Percentiles rank a stretch among this genome's conserved stretches.
These are phyloP conservation scores for Acrobasis repandana DNA, from an alignment of 2,888 invertebrate species.

Conservation along the genomic window DNA sequence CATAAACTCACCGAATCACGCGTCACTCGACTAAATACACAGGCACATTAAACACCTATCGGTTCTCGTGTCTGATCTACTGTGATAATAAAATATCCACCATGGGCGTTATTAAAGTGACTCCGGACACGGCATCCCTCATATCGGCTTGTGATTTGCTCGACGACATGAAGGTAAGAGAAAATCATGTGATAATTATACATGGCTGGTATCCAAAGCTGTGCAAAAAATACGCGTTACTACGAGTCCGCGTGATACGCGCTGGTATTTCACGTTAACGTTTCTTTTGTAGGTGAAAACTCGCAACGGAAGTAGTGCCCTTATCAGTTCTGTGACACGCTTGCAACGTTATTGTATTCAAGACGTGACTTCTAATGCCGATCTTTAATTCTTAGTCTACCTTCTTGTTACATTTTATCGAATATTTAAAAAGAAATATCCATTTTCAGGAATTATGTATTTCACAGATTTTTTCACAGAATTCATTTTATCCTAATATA, in stretches of 20 bases:
- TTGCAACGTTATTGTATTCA: slow-evolving; percentile 46
- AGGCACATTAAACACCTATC: slow-evolving; percentile 49
- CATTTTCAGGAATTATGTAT: no score
- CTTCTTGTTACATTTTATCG: no score
- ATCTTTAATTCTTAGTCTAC: no score
- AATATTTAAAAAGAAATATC: no score
- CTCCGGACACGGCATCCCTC: slow-evolving; percentile 69
- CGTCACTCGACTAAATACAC: slow-evolving; percentile 55
- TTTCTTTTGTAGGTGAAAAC: slow-evolving; percentile 53
- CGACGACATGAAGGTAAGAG: slow-evolving; percentile 77
- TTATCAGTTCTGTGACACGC: slow-evolving; percentile 70
- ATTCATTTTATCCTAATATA: no score
- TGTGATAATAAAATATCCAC: slow-evolving; percentile 33
- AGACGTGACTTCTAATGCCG: slow-evolving; percentile 32
- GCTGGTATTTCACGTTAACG: slow-evolving; percentile 40
- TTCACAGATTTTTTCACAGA: no score
- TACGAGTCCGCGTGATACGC: slow-evolving; percentile 48
- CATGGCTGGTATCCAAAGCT: slow-evolving; percentile 54
- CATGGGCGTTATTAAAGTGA: slow-evolving; percentile 78
- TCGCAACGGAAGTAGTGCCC: slow-evolving; percentile 65
- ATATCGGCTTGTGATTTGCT: slow-evolving; percentile 76
- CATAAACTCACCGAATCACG: slow-evolving; percentile 61
- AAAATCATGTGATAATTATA: slow-evolving; percentile 50
- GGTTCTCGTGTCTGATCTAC: slow-evolving; percentile 56
- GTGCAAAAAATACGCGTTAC: slow-evolving; percentile 49